Evolutionary conservation across 2,113 vertebrate species (phyloP).

Genomic region (Trochalopteron elliotii): DNA sequence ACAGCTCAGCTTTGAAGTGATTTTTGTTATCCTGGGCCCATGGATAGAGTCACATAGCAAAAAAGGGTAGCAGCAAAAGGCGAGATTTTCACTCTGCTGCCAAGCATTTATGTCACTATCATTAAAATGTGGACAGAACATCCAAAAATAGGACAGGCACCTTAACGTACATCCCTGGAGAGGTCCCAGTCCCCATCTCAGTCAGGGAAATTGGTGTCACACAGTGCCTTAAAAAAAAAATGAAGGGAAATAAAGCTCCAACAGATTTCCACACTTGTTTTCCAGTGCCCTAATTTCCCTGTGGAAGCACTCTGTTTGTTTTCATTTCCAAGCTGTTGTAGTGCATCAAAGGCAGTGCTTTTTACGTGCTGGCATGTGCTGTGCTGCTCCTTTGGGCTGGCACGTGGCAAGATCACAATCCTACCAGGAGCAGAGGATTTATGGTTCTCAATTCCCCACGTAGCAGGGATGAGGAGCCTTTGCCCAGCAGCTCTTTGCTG

Average conservation of each 20-base stretch:
- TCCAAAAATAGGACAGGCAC: slow-evolving; percentile 12
- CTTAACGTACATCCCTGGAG: neutral
- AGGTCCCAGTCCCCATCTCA: neutral
- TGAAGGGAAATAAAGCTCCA: neutral
- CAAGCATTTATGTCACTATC: neutral
- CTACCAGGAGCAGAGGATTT: neutral
- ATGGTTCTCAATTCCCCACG: fast-evolving
- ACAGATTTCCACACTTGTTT: neutral
- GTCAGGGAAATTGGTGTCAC: neutral
- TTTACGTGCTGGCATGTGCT: neutral
- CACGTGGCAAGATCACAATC: neutral
- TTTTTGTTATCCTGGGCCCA: neutral
- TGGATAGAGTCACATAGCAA: neutral
- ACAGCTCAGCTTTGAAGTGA: neutral
- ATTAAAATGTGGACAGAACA: neutral
- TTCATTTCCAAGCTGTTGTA: slow-evolving; percentile 36
- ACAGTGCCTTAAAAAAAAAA: neutral
- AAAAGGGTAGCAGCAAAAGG: neutral
- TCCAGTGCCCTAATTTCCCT: slow-evolving; percentile 35
- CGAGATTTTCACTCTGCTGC: neutral
- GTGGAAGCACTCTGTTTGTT: slow-evolving; percentile 30
- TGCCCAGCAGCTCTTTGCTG: neutral
- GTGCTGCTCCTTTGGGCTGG: neutral
- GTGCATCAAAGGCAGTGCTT: slow-evolving; percentile 35
- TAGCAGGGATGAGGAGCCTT: neutral